Evolutionary conservation across 2,888 invertebrate species (phyloP), one percentile per base, ranked within the genome.

Genomic region (Tetheella fluctuosa): DNA sequence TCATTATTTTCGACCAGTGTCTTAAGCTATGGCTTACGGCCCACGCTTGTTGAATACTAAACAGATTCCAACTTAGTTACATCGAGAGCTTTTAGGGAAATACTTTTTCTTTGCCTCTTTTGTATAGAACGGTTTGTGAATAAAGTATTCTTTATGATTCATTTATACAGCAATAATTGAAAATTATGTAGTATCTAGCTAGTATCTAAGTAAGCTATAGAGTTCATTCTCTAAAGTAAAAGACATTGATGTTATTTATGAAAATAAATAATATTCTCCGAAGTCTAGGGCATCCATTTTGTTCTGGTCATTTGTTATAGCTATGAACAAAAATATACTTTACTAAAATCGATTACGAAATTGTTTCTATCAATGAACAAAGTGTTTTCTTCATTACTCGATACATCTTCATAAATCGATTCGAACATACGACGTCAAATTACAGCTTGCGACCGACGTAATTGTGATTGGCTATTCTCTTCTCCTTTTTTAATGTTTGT

Each of bases 401-500:
- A 74, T 71, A 66, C 64, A 61, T 73, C 78, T 77, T 77, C 59
- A 60, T 73, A 77, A 77, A 71, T 71, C 76, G 75, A 74, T 74
- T 72, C 62, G 71, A 78, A 72, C 74, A 73, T 70, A 76, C 78
- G 77, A 80, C 77, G 73, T 80, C 82, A 82, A 87, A 88, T 88
- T 86, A 88, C 82, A 85, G 74, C 77, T 79, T 58, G 64, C 73
- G 63, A 59, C 25, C 62, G 34, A 60, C 80, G 83, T 91, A 90
- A 90, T 91, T 90, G 90, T 88, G 90, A 91, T 91, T 91, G 90
- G 89, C 86, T 86, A 83, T 83, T 79, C 85, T 83, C 78, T 77
- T 84, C 83, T 86, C 82, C 74, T 80, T 77, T 80, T 74, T 77
- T 70, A 77, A 77, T 79, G 76, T 81, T 83, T 82, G 82, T 77